Evolutionary conservation across 2,113 vertebrate genomes (phyloP).

Genomic region (Ceyx cyanopectus): DNA sequence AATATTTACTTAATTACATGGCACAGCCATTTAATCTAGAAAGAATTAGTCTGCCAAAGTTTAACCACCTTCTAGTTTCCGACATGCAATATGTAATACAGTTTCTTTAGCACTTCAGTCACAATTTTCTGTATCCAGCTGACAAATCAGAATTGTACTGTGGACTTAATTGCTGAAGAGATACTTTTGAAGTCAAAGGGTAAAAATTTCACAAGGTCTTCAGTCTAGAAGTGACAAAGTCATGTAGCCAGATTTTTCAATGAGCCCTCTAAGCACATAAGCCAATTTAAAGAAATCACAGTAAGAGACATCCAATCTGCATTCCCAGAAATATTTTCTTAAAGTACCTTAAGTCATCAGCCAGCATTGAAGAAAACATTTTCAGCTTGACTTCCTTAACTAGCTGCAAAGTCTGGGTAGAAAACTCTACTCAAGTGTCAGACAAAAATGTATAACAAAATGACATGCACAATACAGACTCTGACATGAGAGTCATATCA

Average conservation of each 20-base stretch:
- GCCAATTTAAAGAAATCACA: background rate
- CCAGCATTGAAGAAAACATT: background rate
- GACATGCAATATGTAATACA: background rate
- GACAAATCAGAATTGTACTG: accelerated
- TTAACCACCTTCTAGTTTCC: background rate
- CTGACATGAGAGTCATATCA: background rate
- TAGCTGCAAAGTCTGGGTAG: background rate
- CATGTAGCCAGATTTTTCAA: background rate
- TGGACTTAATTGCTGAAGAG: background rate
- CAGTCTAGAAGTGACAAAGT: background rate
- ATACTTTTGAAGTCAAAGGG: background rate
- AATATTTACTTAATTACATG: background rate
- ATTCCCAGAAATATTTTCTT: background rate
- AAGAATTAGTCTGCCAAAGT: background rate
- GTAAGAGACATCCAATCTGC: background rate
- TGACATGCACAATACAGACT: background rate
- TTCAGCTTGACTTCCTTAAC: background rate
- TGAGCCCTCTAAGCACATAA: background rate
- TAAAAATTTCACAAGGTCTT: background rate
- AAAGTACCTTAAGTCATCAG: background rate
- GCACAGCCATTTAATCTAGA: background rate
- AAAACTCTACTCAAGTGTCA: background rate
- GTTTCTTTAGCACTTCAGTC: background rate
- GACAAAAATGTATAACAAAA: background rate
- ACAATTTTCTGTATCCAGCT: background rate